Evolutionary conservation across 23 tunicate genomes (phyloP).

Genomic region (Trididemnum miniatum): DNA sequence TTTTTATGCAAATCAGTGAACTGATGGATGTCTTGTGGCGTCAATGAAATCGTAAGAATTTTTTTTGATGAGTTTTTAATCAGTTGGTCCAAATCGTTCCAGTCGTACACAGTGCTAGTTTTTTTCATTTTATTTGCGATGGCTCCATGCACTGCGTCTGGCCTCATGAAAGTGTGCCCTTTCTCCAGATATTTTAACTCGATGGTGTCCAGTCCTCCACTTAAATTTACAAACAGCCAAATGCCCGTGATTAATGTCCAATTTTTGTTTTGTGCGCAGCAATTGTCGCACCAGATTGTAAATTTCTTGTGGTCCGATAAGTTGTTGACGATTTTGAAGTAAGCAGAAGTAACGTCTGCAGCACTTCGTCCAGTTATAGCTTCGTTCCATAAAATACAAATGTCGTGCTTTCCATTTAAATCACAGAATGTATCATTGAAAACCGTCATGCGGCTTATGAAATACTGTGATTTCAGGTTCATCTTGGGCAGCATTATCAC

Average conservation of each 20-base stretch:
- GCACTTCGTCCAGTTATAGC: too few species aligned
- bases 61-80: background rate
- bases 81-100: background rate
- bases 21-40: background rate
- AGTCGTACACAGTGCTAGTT: background rate
- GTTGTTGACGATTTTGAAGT: too few species aligned
- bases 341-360: too few species aligned
- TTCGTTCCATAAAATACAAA: too few species aligned
- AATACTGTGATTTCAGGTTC: slow-evolving; percentile 6
- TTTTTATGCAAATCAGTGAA: background rate
- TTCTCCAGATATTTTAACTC: background rate
- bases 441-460: slow-evolving; percentile 10
- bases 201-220: background rate
- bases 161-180: background rate
- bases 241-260: background rate
- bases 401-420: too few species aligned
- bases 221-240: background rate
- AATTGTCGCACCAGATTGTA: background rate
- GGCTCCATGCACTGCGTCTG: background rate
- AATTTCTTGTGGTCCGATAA: background rate
- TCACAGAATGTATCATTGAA: slow-evolving; percentile 10
- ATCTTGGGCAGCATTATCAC: slow-evolving; percentile 10
- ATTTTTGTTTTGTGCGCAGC: background rate
- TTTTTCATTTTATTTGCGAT: background rate
- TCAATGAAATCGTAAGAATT: background rate